Conservation (phyloP, 2,888 invertebrate species). For the Matsumyia berberina region DNA sequence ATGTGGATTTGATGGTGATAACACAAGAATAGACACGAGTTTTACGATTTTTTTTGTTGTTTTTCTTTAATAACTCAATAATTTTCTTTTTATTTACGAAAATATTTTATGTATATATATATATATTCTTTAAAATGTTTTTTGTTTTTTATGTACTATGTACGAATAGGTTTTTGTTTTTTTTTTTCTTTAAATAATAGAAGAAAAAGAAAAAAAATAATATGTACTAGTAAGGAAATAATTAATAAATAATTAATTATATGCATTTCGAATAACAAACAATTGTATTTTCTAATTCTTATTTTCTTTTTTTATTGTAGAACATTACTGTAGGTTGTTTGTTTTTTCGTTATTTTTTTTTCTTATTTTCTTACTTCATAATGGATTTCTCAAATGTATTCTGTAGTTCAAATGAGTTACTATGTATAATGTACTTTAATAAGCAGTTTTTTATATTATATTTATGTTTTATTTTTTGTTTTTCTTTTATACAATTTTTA, state of each 20-base stretch:
- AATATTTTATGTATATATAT: slow-evolving; percentile 75
- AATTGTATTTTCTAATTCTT: slow-evolving; percentile 67
- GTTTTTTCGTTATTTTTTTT: slow-evolving; percentile 15
- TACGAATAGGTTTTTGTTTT: slow-evolving; percentile 77
- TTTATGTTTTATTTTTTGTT: slow-evolving; percentile 16
- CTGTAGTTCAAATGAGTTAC: slow-evolving; percentile 66
- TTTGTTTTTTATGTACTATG: slow-evolving; percentile 77
- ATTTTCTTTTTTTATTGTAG: slow-evolving; percentile 48
- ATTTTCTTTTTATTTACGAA: slow-evolving; percentile 73
- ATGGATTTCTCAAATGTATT: slow-evolving; percentile 65
- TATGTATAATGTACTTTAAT: slow-evolving; percentile 59
- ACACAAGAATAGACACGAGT: slow-evolving; percentile 72
- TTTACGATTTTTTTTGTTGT: slow-evolving; percentile 67
- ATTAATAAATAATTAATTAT: slow-evolving; percentile 73
- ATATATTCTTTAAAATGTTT: slow-evolving; percentile 71
- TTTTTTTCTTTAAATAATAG: slow-evolving; percentile 53
- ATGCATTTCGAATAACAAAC: slow-evolving; percentile 71
- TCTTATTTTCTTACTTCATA: slow-evolving; percentile 54
- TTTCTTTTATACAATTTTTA: slow-evolving; percentile 68
- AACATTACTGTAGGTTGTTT: slow-evolving; percentile 59
- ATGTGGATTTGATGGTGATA: slow-evolving; percentile 59
- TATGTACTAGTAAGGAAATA: slow-evolving; percentile 61
- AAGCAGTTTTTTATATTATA: slow-evolving; percentile 39
- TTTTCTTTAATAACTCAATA: slow-evolving; percentile 76
- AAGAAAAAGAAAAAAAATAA: slow-evolving; percentile 40